Evolutionary conservation across 2,797 vertebrate species (phyloP).

Genomic region (Gambelia wislizenii): DNA sequence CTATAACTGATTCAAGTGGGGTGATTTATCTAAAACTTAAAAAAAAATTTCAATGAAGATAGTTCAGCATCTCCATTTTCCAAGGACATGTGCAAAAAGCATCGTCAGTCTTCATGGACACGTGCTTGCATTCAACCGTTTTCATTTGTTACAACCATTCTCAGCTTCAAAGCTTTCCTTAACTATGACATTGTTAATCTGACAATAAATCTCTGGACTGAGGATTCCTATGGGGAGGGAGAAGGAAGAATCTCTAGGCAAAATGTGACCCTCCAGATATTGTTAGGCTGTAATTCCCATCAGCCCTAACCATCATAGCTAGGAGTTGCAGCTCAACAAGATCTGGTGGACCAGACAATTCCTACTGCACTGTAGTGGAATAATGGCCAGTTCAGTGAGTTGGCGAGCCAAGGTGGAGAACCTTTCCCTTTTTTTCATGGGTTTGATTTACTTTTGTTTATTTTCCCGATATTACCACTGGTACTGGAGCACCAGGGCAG

Average conservation of each 20-base stretch:
- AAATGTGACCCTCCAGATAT: too few relatives aligned
- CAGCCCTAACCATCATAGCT: too few relatives aligned
- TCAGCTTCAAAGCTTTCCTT: not conserved
- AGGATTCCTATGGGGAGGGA: not conserved
- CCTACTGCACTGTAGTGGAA: not conserved
- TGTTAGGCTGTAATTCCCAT: too few relatives aligned
- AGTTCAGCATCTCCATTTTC: not conserved
- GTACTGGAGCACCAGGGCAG: not conserved
- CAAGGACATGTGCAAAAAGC: not conserved
- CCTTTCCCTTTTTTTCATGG: not conserved
- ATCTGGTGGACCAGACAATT: not conserved
- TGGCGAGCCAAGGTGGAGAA: not conserved
- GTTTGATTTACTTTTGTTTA: not conserved
- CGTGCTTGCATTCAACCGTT: not conserved
- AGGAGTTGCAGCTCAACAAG: too few relatives aligned
- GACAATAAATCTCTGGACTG: not conserved
- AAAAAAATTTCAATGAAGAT: not conserved
- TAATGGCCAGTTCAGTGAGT: not conserved
- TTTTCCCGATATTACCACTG: not conserved
- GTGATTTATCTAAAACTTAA: constrained; percentile 24
- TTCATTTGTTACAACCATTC: not conserved
- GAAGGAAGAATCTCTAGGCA: not conserved
- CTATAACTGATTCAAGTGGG: not conserved
- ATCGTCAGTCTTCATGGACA: too few relatives aligned
- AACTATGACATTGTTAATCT: too few relatives aligned